These are phyloP conservation scores for Microdon myrmicae DNA, from an alignment of 2,888 invertebrate genomes.

Conservation along the genomic window DNA sequence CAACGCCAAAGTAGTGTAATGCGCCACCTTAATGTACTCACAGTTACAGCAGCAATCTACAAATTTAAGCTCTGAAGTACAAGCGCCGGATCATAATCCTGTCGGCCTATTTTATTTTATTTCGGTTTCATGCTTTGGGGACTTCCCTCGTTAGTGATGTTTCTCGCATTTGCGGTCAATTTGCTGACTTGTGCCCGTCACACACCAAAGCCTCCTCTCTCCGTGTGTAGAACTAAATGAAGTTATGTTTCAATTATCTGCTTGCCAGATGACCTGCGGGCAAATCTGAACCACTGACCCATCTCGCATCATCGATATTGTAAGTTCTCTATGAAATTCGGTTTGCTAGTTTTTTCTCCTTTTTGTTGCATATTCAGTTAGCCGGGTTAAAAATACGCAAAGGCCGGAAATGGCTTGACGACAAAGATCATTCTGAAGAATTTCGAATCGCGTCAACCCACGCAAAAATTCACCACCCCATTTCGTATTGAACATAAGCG, in stretches of 20 bases:
- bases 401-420: slow-evolving; percentile 27
- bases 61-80: too few relatives aligned
- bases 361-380: neutral
- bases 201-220: slow-evolving; percentile 7
- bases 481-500: slow-evolving; percentile 14
- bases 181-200: slow-evolving; percentile 19
- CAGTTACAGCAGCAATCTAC: too few relatives aligned
- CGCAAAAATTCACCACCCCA: slow-evolving; percentile 8
- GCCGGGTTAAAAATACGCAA: neutral
- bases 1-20: too few relatives aligned
- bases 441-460: too few relatives aligned
- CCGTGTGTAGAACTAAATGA: slow-evolving; percentile 26
- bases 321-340: slow-evolving; percentile 1
- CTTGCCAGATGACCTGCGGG: slow-evolving; percentile 21
- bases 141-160: neutral
- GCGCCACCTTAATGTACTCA: too few relatives aligned
- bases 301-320: slow-evolving; percentile 9
- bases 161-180: neutral
- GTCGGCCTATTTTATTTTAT: too few relatives aligned
- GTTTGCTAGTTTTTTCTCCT: slow-evolving; percentile 12
- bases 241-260: slow-evolving; percentile 30
- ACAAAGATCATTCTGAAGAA: too few relatives aligned
- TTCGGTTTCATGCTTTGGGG: neutral
- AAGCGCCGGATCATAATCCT: too few relatives aligned
- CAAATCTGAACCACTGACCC: slow-evolving; percentile 21